Percentiles rank a stretch among this genome's conserved stretches.
These are phyloP conservation scores for Coregonus sp. DNA, from an alignment of 2,797 vertebrate species.

Conservation along the genomic window DNA sequence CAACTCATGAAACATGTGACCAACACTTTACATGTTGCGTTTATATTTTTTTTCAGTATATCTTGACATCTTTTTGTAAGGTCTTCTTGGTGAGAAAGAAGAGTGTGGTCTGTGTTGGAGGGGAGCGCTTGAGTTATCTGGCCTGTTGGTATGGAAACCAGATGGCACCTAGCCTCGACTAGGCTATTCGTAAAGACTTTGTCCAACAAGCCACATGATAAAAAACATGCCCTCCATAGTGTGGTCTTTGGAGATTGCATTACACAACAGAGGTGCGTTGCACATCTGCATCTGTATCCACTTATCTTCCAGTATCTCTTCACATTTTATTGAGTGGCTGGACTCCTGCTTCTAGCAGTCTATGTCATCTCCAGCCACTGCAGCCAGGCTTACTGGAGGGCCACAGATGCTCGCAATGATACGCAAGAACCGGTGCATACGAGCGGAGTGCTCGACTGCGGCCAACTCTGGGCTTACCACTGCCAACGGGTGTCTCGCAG, in stretches of 20 bases:
- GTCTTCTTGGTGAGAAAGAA: not conserved
- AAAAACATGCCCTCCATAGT: not conserved
- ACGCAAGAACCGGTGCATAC: constrained; percentile 34
- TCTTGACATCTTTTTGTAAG: constrained; percentile 17
- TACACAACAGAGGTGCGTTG: not conserved
- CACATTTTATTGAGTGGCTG: not conserved
- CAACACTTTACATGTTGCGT: too few relatives aligned
- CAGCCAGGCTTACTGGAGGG: not conserved
- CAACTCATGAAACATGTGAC: too few relatives aligned
- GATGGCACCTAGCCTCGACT: constrained; percentile 23
- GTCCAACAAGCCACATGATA: not conserved
- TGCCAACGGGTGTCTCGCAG: not conserved
- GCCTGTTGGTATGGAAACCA: constrained; percentile 25
- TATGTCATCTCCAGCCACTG: not conserved
- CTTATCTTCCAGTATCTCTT: not conserved
- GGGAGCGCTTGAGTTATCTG: constrained; percentile 18
- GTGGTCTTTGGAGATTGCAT: not conserved
- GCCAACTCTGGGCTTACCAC: constrained; percentile 19
- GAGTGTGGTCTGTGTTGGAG: constrained; percentile 4
- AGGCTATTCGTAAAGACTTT: not conserved
- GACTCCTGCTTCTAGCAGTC: not conserved
- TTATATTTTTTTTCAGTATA: not conserved
- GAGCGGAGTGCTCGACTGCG: constrained; percentile 3
- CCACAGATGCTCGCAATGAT: not conserved
- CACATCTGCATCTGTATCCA: constrained; percentile 4